These are phyloP conservation scores for Falco concolor DNA, from an alignment of 2,797 vertebrate genomes.

Conservation along the genomic window DNA sequence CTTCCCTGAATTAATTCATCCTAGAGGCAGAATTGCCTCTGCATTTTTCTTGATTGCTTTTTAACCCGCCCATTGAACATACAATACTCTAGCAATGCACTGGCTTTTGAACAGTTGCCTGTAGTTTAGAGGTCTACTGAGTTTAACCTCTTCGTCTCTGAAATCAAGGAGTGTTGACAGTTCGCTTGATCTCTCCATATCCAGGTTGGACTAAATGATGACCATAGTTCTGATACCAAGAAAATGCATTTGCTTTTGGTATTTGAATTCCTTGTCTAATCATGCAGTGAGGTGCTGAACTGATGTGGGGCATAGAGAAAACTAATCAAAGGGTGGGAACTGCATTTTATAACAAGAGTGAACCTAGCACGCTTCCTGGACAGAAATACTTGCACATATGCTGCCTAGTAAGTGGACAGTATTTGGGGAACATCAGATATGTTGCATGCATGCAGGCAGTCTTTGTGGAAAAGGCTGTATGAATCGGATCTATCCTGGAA, in stretches of 20 bases:
- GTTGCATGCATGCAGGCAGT: not conserved
- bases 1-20: slow-evolving; percentile 3
- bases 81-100: not conserved
- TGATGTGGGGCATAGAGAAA: not conserved
- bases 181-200: not conserved
- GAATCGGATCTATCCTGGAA: not conserved
- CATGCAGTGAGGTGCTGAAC: not conserved
- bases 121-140: not conserved
- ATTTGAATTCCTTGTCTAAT: not conserved
- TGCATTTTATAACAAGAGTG: not conserved
- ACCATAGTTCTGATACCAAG: not conserved
- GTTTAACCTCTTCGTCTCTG: not conserved
- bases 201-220: not conserved
- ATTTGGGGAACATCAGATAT: not conserved
- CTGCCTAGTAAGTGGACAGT: not conserved
- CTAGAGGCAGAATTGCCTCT: not conserved
- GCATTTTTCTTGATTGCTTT: not conserved
- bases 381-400: not conserved
- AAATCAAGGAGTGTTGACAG: not conserved
- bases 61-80: not conserved
- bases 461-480: not conserved
- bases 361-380: not conserved
- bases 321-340: not conserved
- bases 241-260: not conserved
- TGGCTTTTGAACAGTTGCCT: not conserved